A percentile compares a stretch with the other conserved stretches of the same genome.
These are phyloP conservation scores for Rhagonycha lutea DNA, from an alignment of 2,888 invertebrate species.

Conservation along the genomic window DNA sequence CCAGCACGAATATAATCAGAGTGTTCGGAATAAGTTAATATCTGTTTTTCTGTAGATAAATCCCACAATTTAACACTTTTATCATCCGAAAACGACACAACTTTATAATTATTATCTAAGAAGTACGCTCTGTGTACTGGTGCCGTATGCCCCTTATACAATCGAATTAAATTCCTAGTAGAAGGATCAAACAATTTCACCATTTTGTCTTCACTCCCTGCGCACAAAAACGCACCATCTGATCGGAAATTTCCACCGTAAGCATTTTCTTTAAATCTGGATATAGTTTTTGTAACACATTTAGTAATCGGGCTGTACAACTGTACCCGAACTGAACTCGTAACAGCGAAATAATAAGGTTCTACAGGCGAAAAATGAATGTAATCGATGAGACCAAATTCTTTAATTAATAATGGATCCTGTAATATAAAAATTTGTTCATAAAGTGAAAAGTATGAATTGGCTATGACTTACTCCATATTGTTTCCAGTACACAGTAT, in stretches of 20 bases:
- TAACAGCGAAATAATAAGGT: conserved; percentile 90
- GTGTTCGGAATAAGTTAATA: conserved; percentile 70
- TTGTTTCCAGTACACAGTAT: conserved; percentile 87
- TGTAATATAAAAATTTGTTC: conserved; percentile 47
- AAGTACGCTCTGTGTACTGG: conserved; percentile 84
- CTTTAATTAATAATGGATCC: conserved; percentile 87
- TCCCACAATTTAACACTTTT: conserved; percentile 89
- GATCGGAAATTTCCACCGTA: conserved; percentile 83
- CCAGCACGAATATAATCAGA: conserved; percentile 86
- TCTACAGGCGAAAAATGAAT: conserved; percentile 88
- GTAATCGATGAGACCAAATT: conserved; percentile 90
- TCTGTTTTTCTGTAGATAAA: conserved; percentile 77
- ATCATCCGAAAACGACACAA: conserved; percentile 91
- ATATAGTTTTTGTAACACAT: conserved; percentile 78
- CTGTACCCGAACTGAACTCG: conserved; percentile 87
- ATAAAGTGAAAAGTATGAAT: neutral
- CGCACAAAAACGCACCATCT: conserved; percentile 82
- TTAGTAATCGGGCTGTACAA: conserved; percentile 87
- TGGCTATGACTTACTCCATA: conserved; percentile 68
- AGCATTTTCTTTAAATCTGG: conserved; percentile 80
- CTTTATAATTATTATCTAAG: conserved; percentile 74
- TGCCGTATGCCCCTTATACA: conserved; percentile 83
- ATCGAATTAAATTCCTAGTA: conserved; percentile 77
- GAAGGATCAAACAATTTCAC: conserved; percentile 88
- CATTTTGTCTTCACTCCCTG: conserved; percentile 87